Percentiles rank a stretch among this genome's conserved stretches.
These are phyloP conservation scores for Phortica variegata DNA, from an alignment of 1,140 invertebrate species.

Conservation along the genomic window DNA sequence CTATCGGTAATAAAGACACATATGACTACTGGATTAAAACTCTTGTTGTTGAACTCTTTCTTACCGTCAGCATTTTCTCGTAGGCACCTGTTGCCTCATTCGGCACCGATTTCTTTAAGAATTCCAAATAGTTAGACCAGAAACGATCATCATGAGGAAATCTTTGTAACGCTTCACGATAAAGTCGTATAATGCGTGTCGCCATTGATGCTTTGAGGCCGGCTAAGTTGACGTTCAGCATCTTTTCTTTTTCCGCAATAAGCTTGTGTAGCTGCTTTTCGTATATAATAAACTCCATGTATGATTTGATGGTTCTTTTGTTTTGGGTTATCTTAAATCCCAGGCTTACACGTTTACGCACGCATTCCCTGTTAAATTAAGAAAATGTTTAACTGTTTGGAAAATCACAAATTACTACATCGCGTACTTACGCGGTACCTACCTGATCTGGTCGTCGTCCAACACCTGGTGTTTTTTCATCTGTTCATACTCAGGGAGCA, in stretches of 20 bases:
- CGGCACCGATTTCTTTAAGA: constrained; percentile 36
- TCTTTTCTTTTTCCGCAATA: constrained; percentile 38
- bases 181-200: constrained; percentile 40
- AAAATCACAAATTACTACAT: background rate
- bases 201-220: constrained; percentile 33
- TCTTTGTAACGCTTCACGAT: constrained; percentile 33
- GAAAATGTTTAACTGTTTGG: background rate
- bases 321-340: constrained; percentile 37
- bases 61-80: constrained; percentile 50
- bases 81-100: constrained; percentile 46
- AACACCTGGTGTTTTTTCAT: constrained; percentile 37
- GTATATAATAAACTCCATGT: constrained; percentile 45
- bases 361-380: constrained; percentile 26
- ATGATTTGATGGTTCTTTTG: constrained; percentile 23
- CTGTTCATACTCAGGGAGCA: constrained; percentile 50
- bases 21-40: no score
- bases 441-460: constrained; percentile 43
- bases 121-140: constrained; percentile 43
- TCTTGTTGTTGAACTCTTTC: no score
- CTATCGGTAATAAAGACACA: no score
- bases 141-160: constrained; percentile 37
- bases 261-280: constrained; percentile 42
- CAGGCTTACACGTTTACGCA: constrained; percentile 33
- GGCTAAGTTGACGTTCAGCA: constrained; percentile 22
- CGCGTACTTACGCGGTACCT: background rate